Conservation (phyloP, 2,113 vertebrate genomes). For the Cariama cristata region DNA sequence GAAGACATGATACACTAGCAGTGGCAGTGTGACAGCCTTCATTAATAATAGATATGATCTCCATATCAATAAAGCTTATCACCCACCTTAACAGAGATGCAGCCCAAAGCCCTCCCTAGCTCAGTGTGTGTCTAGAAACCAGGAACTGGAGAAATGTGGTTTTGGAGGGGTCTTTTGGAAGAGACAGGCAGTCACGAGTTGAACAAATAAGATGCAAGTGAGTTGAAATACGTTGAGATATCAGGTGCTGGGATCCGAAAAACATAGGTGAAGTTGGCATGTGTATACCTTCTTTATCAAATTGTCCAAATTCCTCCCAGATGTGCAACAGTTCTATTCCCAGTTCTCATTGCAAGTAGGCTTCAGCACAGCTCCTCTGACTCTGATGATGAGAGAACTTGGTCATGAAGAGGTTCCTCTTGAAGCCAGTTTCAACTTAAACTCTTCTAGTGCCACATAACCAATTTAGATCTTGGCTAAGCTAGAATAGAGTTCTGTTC, state of each 20-base stretch:
- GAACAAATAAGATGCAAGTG: not conserved
- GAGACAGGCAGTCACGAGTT: not conserved
- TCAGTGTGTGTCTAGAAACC: not conserved
- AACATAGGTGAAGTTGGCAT: accelerated
- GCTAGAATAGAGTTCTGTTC: not conserved
- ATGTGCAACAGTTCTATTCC: not conserved
- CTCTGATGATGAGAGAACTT: not conserved
- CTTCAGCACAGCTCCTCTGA: not conserved
- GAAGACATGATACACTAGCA: not conserved
- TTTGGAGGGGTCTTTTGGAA: not conserved
- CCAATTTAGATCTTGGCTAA: not conserved
- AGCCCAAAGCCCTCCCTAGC: not conserved
- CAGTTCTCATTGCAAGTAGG: not conserved
- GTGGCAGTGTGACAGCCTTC: not conserved
- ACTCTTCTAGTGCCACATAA: not conserved
- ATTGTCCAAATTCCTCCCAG: not conserved
- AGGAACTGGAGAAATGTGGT: not conserved
- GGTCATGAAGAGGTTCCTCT: not conserved
- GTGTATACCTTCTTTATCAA: not conserved
- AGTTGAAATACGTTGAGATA: not conserved
- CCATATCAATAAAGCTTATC: not conserved
- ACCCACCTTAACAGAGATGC: not conserved
- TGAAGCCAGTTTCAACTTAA: not conserved
- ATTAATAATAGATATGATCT: not conserved
- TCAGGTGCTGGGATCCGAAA: not conserved